Base-by-base conservation (phyloP, 2,113 vertebrate genomes). In the Megaceryle maxima region DNA sequence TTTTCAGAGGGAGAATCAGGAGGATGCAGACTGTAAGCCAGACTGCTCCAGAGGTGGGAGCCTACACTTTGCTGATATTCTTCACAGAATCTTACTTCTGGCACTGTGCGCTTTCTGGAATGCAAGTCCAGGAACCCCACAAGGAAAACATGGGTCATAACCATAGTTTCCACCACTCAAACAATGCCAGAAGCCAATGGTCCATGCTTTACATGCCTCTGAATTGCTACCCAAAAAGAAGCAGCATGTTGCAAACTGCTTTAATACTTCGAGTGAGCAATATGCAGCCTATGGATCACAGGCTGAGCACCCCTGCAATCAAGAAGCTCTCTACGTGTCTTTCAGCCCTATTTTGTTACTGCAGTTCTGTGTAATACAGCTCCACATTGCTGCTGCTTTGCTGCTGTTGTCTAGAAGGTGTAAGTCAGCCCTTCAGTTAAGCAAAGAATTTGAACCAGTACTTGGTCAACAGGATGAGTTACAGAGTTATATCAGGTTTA, bases 401-500 rank as follows among this genome's bases (percentile, higher is more conserved):
- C 44, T 83, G 55, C 56, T 56, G 39, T 59, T 91, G 1, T 20
- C 64, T 39, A 66, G 64, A 73, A 93, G 66, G 62, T 79, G 53
- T 37, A 79, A 48, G 60, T 9, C 48, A 62, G 1, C 24, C 79
- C 66, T 56, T 48, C 6, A 67, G 57, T 64, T 57, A 78, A 91
- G 63, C 13, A 56, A 81, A 51, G 64, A 63, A 78, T 83, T 77
- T 53, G 62, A 79, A 89, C 6, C 35, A 12, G 41, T 57, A 39
- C 37, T 94, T 31, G 4, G 55, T 74, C 86, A 92, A 81, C 68
- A 63, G 64, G 88, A 90, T 70, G 90, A 95, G 68, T 90, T 95
- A 56, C 33, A 79, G 82, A 41, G 72, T 67, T 88, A 75, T 63
- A 55, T n/a, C 51, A 20, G 68, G 68, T 90, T 95, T 94, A 97